A percentile compares a stretch with the other conserved stretches of the same genome.
Conservation (phyloP, 1,140 invertebrate genomes). For the Solenopsis fugax region DNA sequence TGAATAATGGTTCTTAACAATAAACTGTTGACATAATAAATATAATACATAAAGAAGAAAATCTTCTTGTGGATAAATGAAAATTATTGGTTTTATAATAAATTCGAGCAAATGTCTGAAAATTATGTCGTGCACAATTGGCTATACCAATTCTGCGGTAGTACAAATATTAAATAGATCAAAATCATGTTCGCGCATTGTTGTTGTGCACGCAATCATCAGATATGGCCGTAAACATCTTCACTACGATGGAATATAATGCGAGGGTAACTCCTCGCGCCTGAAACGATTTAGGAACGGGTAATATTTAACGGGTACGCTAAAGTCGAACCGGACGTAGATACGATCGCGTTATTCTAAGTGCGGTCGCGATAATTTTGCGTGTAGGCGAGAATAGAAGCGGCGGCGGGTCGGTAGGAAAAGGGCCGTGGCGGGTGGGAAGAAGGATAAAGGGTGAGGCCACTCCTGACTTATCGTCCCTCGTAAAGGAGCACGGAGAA, state of each 20-base stretch:
- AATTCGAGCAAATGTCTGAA: background rate
- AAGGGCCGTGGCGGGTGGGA: constrained; percentile 20
- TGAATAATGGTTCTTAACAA: background rate
- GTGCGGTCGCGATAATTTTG: constrained; percentile 61
- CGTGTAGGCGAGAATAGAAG: constrained; percentile 55
- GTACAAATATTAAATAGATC: constrained; percentile 1
- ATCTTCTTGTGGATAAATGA: background rate
- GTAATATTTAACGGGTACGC: constrained; percentile 59
- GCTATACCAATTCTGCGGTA: background rate
- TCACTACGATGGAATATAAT: constrained; percentile 29
- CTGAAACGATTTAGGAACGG: constrained; percentile 37
- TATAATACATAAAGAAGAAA: background rate
- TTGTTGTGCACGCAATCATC: constrained; percentile 15
- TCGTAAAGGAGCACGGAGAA: constrained; percentile 79
- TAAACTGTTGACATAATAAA: background rate
- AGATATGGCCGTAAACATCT: constrained; percentile 51
- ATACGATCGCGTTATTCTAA: constrained; percentile 61
- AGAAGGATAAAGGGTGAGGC: background rate
- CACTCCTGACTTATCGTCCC: constrained; percentile 79
- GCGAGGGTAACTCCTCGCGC: constrained; percentile 6
- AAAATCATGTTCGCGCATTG: constrained; percentile 7
- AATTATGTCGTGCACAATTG: background rate
- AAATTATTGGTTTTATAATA: background rate
- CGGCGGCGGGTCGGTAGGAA: constrained; percentile 37
- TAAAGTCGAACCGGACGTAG: constrained; percentile 58